Percentiles rank a stretch among this genome's conserved stretches.
These are phyloP conservation scores for Xestia c-nigrum DNA, from an alignment of 2,888 invertebrate species.

Conservation along the genomic window DNA sequence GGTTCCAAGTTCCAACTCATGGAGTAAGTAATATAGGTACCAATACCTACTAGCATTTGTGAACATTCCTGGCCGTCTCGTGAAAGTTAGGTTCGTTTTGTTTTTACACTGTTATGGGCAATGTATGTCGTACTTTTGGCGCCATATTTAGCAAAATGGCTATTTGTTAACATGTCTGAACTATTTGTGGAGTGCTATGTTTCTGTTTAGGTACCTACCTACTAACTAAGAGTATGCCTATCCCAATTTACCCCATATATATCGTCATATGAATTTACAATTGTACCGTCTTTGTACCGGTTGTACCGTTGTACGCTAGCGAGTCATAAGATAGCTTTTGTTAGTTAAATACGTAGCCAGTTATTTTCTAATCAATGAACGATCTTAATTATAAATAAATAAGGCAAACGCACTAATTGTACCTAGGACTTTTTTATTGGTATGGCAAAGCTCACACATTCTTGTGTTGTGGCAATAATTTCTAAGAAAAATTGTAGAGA, in stretches of 20 bases:
- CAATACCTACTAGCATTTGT: constrained; percentile 67
- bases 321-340: neutral
- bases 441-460: no score
- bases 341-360: neutral
- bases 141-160: constrained; percentile 22
- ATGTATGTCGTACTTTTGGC: constrained; percentile 32
- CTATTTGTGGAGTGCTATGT: neutral
- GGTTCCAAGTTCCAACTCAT: constrained; percentile 39
- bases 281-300: neutral
- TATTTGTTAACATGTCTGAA: constrained; percentile 14
- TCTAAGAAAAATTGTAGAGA: no score
- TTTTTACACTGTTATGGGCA: constrained; percentile 43
- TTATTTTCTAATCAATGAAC: neutral
- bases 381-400: neutral
- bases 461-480: no score
- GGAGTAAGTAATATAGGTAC: constrained; percentile 35
- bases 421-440: no score
- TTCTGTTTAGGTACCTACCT: neutral
- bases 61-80: constrained; percentile 74
- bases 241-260: no score
- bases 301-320: neutral
- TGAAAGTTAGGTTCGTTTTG: constrained; percentile 76
- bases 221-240: no score
- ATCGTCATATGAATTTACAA: neutral
- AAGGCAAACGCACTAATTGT: neutral